phyloP scores from a whole-genome alignment of 2,113 vertebrate genomes.

The Grammomys dolichurus region DNA sequence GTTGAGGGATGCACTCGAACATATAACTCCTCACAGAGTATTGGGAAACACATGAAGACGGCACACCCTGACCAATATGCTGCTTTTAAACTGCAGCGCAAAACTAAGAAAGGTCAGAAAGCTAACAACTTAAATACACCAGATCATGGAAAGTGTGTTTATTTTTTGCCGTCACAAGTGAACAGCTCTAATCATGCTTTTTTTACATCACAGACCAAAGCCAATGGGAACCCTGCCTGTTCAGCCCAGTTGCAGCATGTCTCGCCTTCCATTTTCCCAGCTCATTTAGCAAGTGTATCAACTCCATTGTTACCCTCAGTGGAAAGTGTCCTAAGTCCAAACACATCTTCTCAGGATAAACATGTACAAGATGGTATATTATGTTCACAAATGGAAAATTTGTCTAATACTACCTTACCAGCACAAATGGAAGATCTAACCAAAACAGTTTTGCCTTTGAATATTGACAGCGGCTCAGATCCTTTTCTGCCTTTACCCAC shows the following conservation, averaged over 20 bases:
- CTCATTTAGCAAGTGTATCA: constrained; percentile 89
- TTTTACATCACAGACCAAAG: constrained; percentile 89
- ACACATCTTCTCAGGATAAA: constrained; percentile 87
- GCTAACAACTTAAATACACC: constrained; percentile 76
- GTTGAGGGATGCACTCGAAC: constrained; percentile 93
- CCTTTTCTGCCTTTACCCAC: constrained; percentile 89
- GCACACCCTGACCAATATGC: constrained; percentile 95
- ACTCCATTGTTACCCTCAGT: constrained; percentile 90
- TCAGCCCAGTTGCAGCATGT: constrained; percentile 85
- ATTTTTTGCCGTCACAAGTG: constrained; percentile 84
- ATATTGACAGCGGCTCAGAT: constrained; percentile 87
- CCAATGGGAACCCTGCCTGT: constrained; percentile 81
- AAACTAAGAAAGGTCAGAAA: constrained; percentile 89
- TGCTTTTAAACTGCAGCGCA: constrained; percentile 92
- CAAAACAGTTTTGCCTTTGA: constrained; percentile 89
- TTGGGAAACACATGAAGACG: constrained; percentile 97
- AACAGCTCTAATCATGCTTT: constrained; percentile 79
- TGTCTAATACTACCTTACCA: constrained; percentile 86
- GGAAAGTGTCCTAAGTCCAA: constrained; percentile 86
- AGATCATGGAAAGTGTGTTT: constrained; percentile 85
- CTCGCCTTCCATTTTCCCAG: constrained; percentile 87
- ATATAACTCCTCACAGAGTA: constrained; percentile 95
- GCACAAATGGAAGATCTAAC: constrained; percentile 88
- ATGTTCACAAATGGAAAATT: constrained; percentile 85
- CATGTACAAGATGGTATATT: constrained; percentile 84